A percentile compares a stretch with the other conserved stretches of the same genome.
Evolutionary conservation across 2,797 vertebrate genomes (phyloP).

Genomic region (Dendrocincla tyrannina): DNA sequence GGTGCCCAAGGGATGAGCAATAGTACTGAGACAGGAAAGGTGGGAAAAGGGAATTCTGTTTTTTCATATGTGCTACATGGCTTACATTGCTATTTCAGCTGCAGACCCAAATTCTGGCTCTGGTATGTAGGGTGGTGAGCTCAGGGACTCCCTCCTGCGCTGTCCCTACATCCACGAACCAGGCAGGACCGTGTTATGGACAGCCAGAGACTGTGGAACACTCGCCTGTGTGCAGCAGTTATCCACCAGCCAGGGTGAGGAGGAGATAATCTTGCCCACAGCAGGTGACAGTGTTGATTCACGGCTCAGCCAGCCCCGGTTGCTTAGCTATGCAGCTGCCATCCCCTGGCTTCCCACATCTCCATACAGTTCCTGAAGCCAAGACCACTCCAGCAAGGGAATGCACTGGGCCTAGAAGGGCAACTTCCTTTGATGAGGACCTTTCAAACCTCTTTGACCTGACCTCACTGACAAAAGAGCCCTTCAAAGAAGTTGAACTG

Average conservation of each 20-base stretch:
- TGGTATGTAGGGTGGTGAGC: fast-evolving
- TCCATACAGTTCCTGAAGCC: conserved; percentile 55
- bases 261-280: conserved; percentile 36
- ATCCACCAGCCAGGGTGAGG: fast-evolving
- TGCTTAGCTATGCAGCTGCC: conserved; percentile 66
- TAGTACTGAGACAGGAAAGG: not conserved
- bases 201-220: fast-evolving
- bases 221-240: fast-evolving
- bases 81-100: not conserved
- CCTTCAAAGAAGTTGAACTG: conserved; percentile 71
- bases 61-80: not conserved
- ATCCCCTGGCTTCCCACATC: conserved; percentile 42
- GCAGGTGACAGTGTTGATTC: conserved; percentile 70
- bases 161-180: fast-evolving
- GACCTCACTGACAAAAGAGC: conserved; percentile 69
- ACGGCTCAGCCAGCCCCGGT: not conserved
- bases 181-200: not conserved
- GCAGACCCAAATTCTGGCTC: not conserved
- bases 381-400: conserved; percentile 57
- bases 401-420: conserved; percentile 55
- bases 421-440: conserved; percentile 70
- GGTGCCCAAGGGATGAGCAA: not conserved
- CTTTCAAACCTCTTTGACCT: conserved; percentile 73
- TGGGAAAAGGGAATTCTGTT: not conserved
- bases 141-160: not conserved